Percentiles rank a stretch among this genome's conserved stretches.
These are phyloP conservation scores for Laticauda laticaudata DNA, from an alignment of 2,113 vertebrate species.

Conservation along the genomic window DNA sequence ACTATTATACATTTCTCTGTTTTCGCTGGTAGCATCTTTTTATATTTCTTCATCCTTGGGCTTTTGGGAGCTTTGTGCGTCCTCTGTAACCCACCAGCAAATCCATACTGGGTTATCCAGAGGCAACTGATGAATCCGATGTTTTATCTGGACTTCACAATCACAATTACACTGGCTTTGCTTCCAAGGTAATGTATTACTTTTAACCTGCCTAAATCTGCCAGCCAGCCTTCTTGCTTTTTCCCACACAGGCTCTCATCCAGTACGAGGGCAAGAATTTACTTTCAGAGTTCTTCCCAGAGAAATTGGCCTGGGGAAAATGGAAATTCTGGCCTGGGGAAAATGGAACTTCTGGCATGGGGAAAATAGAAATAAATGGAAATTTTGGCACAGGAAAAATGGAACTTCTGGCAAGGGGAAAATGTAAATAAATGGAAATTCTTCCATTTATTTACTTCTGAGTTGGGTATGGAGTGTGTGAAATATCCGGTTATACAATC, in stretches of 20 bases:
- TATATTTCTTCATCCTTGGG: constrained; percentile 81
- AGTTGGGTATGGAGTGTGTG: background rate
- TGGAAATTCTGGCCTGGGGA: too few species aligned
- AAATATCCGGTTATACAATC: background rate
- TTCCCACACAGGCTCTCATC: background rate
- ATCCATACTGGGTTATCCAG: constrained; percentile 81
- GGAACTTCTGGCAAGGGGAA: too few species aligned
- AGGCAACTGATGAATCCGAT: constrained; percentile 75
- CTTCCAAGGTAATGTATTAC: constrained; percentile 80
- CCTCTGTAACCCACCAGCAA: constrained; percentile 79
- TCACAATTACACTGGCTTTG: constrained; percentile 80
- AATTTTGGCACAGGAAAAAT: too few species aligned
- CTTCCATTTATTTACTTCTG: background rate
- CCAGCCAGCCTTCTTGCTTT: background rate
- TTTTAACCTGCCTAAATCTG: background rate
- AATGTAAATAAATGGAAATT: background rate
- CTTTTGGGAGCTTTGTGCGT: constrained; percentile 76
- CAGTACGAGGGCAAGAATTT: background rate
- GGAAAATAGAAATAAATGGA: too few species aligned
- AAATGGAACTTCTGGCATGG: too few species aligned
- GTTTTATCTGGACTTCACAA: constrained; percentile 81
- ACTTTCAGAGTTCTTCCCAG: background rate
- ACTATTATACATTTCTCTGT: constrained; percentile 82
- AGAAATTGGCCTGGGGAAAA: background rate
- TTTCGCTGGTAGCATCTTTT: constrained; percentile 69